Percentiles rank a stretch among this genome's conserved stretches.
Evolutionary conservation across 2,888 invertebrate species (phyloP).

Genomic region (Blomia tropicalis): DNA sequence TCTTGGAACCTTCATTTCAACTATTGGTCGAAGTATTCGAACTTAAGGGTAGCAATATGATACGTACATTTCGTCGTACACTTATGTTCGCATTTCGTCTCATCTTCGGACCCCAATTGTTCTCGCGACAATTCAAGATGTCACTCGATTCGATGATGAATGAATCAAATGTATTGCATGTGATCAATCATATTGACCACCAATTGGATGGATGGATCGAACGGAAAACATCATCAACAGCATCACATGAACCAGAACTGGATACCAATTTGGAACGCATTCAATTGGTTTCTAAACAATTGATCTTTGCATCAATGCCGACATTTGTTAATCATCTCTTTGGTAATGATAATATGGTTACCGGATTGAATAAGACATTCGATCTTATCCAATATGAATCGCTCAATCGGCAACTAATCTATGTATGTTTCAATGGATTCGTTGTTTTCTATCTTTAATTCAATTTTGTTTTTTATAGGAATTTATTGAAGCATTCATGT

Average conservation of each 20-base stretch:
- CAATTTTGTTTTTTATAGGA: constrained; percentile 27
- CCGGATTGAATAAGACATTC: constrained; percentile 69
- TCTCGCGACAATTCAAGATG: not conserved
- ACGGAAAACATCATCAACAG: not conserved
- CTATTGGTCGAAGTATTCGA: constrained; percentile 3
- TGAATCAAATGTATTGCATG: constrained; percentile 1
- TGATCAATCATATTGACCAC: not conserved
- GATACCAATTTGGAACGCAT: constrained; percentile 29
- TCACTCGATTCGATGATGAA: not conserved
- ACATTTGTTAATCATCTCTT: constrained; percentile 66
- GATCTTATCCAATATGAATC: constrained; percentile 64
- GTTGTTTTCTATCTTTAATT: not conserved
- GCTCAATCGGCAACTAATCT: constrained; percentile 76
- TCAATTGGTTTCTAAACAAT: constrained; percentile 35
- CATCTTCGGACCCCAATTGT: not conserved
- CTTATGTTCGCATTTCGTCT: not conserved
- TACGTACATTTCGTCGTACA: not conserved
- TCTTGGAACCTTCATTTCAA: constrained; percentile 6
- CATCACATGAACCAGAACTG: not conserved
- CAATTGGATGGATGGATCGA: not conserved
- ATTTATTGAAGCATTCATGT: constrained; percentile 31
- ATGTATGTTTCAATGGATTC: constrained; percentile 48
- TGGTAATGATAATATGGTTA: constrained; percentile 64
- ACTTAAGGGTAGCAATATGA: constrained; percentile 5
- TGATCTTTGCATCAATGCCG: constrained; percentile 36